These are phyloP conservation scores for Sebastolobus altivelis DNA, from an alignment of 2,797 vertebrate genomes.

Conservation along the genomic window DNA sequence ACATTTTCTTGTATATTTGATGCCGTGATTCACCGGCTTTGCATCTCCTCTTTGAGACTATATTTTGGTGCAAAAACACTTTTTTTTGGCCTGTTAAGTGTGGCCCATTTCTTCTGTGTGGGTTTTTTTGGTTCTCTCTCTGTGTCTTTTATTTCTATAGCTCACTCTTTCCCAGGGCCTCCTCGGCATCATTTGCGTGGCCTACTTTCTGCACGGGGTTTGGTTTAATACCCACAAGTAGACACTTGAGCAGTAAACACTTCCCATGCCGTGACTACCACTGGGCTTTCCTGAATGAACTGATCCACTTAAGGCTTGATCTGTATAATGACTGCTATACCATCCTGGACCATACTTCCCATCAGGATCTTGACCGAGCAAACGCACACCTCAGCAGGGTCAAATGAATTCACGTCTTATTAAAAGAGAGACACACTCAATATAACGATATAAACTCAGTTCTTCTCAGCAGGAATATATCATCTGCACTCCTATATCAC, in stretches of 20 bases:
- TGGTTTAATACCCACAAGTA: slow-evolving; percentile 81
- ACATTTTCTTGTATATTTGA: slow-evolving; percentile 47
- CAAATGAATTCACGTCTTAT: slow-evolving; percentile 1
- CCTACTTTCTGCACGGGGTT: slow-evolving; percentile 80
- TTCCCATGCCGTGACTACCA: slow-evolving; percentile 65
- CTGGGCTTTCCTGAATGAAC: slow-evolving; percentile 70
- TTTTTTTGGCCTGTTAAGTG: slow-evolving; percentile 42
- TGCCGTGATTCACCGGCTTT: slow-evolving; percentile 53
- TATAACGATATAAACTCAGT: slow-evolving; percentile 11
- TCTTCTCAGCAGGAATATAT: background rate
- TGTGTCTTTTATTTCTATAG: slow-evolving; percentile 56
- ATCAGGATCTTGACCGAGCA: slow-evolving; percentile 31
- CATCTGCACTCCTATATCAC: background rate
- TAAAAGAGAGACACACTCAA: slow-evolving; percentile 18
- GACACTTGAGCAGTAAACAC: slow-evolving; percentile 81
- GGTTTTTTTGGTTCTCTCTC: slow-evolving; percentile 46
- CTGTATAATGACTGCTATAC: slow-evolving; percentile 43
- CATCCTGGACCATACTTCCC: slow-evolving; percentile 16
- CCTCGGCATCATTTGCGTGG: slow-evolving; percentile 79
- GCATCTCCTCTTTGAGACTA: slow-evolving; percentile 35
- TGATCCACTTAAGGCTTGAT: slow-evolving; percentile 74
- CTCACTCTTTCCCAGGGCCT: slow-evolving; percentile 59
- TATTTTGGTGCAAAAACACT: slow-evolving; percentile 11
- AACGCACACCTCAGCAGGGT: slow-evolving; percentile 26
- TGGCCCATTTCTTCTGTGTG: slow-evolving; percentile 62